phyloP scores from a whole-genome alignment of 2,797 vertebrate species.

The Merluccius polli region DNA sequence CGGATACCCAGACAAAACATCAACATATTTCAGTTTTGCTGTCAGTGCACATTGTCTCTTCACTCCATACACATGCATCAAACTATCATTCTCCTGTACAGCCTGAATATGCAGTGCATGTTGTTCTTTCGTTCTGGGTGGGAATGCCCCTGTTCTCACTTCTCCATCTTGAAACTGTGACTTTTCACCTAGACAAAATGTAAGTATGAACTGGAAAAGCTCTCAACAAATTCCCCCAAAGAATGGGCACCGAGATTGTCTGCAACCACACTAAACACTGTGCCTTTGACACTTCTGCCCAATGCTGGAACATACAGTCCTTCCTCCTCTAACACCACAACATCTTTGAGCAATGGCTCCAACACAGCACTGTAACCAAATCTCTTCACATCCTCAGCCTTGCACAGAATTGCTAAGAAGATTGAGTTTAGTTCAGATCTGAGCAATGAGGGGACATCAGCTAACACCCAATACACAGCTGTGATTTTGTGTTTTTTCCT shows the following conservation, averaged over 20 bases:
- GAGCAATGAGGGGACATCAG: slow-evolving; percentile 23
- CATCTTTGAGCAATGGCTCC: no score
- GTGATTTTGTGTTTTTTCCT: not conserved
- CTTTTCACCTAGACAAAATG: slow-evolving; percentile 33
- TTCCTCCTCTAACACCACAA: slow-evolving; percentile 38
- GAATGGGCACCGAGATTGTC: slow-evolving; percentile 41
- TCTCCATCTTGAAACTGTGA: slow-evolving; percentile 21
- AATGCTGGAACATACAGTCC: slow-evolving; percentile 26
- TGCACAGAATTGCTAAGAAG: slow-evolving; percentile 27
- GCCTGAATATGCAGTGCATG: no score
- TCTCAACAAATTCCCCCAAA: slow-evolving; percentile 31
- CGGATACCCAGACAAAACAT: no score
- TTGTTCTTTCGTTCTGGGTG: slow-evolving; percentile 26
- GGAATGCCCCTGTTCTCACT: slow-evolving; percentile 22
- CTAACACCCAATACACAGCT: slow-evolving; percentile 49
- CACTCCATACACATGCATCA: no score
- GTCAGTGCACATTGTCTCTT: no score
- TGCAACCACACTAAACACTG: no score
- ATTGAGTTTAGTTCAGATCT: slow-evolving; percentile 36
- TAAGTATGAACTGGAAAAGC: slow-evolving; percentile 23
- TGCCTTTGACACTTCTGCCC: slow-evolving; percentile 35
- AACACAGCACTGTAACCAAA: no score
- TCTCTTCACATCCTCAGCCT: no score
- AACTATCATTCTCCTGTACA: no score
- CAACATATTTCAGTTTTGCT: no score